phyloP scores from a whole-genome alignment of 2,888 invertebrate species.

The Drosophila pseudotakahashii region DNA sequence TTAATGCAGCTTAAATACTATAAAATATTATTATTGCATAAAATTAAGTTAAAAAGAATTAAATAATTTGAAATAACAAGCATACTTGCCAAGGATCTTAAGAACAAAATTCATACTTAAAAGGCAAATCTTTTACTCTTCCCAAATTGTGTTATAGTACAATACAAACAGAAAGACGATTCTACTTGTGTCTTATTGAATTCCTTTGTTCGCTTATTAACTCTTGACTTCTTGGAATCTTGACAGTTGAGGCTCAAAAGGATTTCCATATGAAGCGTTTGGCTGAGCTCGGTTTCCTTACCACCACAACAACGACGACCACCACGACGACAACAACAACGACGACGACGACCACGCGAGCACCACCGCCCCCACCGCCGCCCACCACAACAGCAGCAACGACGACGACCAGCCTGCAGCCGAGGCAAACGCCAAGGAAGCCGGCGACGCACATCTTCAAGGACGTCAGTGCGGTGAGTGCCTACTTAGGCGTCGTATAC shows the following conservation, averaged over 20 bases:
- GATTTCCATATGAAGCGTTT: slow-evolving; percentile 90
- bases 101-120: no score
- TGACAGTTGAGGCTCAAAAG: slow-evolving; percentile 93
- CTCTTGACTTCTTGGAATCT: slow-evolving; percentile 2
- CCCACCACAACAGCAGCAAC: slow-evolving; percentile 80
- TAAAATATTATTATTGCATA: no score
- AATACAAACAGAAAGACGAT: no score
- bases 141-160: no score
- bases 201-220: background rate
- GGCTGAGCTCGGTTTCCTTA: slow-evolving; percentile 85
- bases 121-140: no score
- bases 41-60: no score
- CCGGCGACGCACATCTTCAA: slow-evolving; percentile 77
- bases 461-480: slow-evolving; percentile 64
- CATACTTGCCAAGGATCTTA: no score
- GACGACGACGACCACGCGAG: slow-evolving; percentile 69
- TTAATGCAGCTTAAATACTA: no score
- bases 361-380: slow-evolving; percentile 69
- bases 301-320: slow-evolving; percentile 84
- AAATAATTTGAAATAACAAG: no score
- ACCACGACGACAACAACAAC: slow-evolving; percentile 86
- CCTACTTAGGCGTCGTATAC: slow-evolving; percentile 14
- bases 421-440: slow-evolving; percentile 77
- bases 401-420: slow-evolving; percentile 83
- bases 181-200: no score